Evolutionary conservation across 2,113 vertebrate species (phyloP), one percentile per base, ranked within the genome.

Genomic region (Rhadina sibilatrix): DNA sequence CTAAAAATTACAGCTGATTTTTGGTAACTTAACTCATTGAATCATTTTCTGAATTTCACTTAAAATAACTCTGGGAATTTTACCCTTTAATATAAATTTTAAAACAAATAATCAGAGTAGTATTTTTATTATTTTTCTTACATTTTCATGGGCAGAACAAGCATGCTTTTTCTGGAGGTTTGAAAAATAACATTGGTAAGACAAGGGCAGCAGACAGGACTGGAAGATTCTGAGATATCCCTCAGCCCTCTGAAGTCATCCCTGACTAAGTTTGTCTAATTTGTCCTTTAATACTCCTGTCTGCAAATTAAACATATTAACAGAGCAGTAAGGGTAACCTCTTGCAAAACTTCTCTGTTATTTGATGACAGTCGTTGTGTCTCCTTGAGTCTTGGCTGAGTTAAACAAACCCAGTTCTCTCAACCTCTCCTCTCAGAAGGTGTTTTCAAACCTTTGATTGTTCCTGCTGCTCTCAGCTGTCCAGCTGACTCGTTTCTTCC

Each of bases 391-490:
- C 59, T 44, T 64, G 47, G 24, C 49, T 65, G 33, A 81, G 9
- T 72, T 75, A 47, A 93, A 82, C 49, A 54, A 86, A 54, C 21
- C 10, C 24, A 66, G 0, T 81, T 90, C 64, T 77, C 64, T 92
- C 54, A 76, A 6, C 21, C 68, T 86, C 60, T 83, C 56, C 42
- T 66, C 64, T 30, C 37, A 47, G 52, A 76, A 83, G 42, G 44
- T 75, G 33, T 83, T 95, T 95, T 71, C 75, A 79, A 80, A 70
- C 35, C 71, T 90, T 89, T 92, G 86, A 47, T 86, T 30, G 9
- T 44, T 79, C 61, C 61, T 86, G 71, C 65, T 90, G 79, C 68
- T 90, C 60, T 83, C 54, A 66, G 54, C 76, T 83, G 44, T 80
- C 38, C 83, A 83, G 53, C 35, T 86, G 79, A 72, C 50, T 87